Evolutionary conservation across 2,113 vertebrate species (phyloP).

Genomic region (cattle (Bos taurus)): ARS-UCD2.0 NC_037338.1:23687501-23688000

Average conservation of each 20-base stretch:
- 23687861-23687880: neutral
- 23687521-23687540: neutral
- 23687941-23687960: neutral
- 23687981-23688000: neutral
- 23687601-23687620: neutral
- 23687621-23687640: neutral
- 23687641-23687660: neutral
- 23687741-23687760: neutral
- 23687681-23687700: neutral
- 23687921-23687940: neutral
- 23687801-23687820: neutral
- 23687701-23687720: neutral
- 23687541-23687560: neutral
- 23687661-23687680: neutral
- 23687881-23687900: neutral
- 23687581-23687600: neutral
- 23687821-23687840: neutral
- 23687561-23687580: neutral
- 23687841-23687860: neutral
- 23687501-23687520: neutral
- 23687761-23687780: neutral
- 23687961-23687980: neutral
- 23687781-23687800: neutral
- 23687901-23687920: neutral
- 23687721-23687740: neutral